phyloP scores from a whole-genome alignment of 2,797 vertebrate genomes.

The Phoeniculus purpureus region DNA sequence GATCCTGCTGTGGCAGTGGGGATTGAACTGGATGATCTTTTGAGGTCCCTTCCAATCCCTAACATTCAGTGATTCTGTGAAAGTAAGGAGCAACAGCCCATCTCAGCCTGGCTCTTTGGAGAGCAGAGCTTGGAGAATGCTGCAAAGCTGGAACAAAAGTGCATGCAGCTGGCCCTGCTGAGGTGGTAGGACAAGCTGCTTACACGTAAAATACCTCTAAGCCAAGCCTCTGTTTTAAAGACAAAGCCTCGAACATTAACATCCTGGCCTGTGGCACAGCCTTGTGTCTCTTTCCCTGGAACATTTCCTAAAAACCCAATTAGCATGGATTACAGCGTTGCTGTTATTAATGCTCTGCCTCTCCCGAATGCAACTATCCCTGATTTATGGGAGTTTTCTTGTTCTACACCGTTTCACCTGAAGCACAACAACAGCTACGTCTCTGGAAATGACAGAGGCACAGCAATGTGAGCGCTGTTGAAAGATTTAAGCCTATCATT shows the following conservation, averaged over 20 bases:
- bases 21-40: too few species aligned
- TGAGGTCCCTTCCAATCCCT: too few species aligned
- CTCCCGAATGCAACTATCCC: not conserved
- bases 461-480: not conserved
- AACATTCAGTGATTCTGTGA: not conserved
- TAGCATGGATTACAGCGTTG: not conserved
- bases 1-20: too few species aligned
- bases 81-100: not conserved
- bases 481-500: slow-evolving; percentile 7
- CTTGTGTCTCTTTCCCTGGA: not conserved
- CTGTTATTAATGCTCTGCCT: not conserved
- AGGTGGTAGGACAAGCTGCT: not conserved
- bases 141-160: not conserved
- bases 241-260: not conserved
- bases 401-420: not conserved
- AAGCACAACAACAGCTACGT: not conserved
- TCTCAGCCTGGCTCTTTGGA: not conserved
- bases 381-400: not conserved
- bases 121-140: not conserved
- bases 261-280: not conserved
- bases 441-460: not conserved
- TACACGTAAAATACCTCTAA: not conserved
- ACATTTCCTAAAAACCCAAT: not conserved
- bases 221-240: not conserved
- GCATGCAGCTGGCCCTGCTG: not conserved